phyloP scores from a whole-genome alignment of 2,888 invertebrate species.

The Pterostichus madidus region DNA sequence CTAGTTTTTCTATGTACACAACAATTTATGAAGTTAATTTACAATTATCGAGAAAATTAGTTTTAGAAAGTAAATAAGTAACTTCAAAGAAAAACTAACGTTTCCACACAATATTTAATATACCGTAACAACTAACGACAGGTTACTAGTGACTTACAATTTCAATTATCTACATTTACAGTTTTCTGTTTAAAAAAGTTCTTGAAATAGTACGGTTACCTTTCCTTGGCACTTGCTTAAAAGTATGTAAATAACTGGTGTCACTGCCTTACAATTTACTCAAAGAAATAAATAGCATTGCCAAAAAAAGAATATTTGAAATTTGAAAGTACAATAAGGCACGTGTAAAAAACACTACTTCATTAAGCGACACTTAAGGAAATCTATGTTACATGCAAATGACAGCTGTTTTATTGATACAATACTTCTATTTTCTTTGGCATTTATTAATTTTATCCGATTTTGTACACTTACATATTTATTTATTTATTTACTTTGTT shows the following conservation, averaged over 20 bases:
- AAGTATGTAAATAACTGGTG: slow-evolving; percentile 34
- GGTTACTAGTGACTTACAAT: background rate
- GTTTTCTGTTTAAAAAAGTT: slow-evolving; percentile 25
- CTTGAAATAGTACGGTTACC: slow-evolving; percentile 42
- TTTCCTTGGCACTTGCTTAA: slow-evolving; percentile 40
- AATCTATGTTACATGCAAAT: no score
- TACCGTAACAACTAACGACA: slow-evolving; percentile 21
- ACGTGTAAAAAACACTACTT: slow-evolving; percentile 12
- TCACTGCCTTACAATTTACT: slow-evolving; percentile 18
- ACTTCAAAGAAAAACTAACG: slow-evolving; percentile 5
- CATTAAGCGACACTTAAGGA: background rate
- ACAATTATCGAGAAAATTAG: slow-evolving; percentile 27
- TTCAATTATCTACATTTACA: slow-evolving; percentile 9
- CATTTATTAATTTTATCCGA: no score
- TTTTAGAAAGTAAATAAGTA: slow-evolving; percentile 43
- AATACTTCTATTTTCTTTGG: no score
- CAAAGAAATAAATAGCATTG: slow-evolving; percentile 35
- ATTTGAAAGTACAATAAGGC: slow-evolving; percentile 8
- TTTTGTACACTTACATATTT: no score
- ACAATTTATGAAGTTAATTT: slow-evolving; percentile 16
- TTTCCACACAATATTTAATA: slow-evolving; percentile 29
- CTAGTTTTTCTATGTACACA: background rate
- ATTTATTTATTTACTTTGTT: no score
- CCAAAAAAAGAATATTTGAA: background rate
- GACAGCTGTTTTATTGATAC: no score